These are phyloP conservation scores for Berghia stephanieae DNA, from an alignment of 1,140 invertebrate species.

Conservation along the genomic window DNA sequence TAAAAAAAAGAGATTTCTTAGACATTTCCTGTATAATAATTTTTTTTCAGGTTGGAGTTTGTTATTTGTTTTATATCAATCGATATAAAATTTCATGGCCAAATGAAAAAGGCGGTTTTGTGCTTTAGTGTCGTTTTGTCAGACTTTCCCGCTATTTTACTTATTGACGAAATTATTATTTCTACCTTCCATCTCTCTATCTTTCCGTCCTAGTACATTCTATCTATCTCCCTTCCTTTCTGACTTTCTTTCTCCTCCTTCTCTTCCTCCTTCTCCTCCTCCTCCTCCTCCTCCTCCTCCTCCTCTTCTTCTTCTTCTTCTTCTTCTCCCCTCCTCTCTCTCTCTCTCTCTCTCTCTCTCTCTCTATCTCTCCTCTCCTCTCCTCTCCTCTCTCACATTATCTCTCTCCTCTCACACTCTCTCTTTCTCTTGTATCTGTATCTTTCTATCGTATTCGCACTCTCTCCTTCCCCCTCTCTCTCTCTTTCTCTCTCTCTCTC, in stretches of 20 bases:
- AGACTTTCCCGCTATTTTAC: neutral
- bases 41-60: too few relatives aligned
- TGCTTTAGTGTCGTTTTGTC: neutral
- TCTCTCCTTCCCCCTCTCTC: neutral
- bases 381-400: neutral
- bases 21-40: too few relatives aligned
- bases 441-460: neutral
- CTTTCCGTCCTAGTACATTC: neutral
- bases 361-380: neutral
- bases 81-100: too few relatives aligned
- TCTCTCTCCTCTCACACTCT: neutral
- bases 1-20: too few relatives aligned
- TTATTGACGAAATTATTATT: neutral
- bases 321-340: neutral
- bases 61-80: too few relatives aligned
- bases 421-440: neutral
- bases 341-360: neutral
- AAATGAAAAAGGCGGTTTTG: too few relatives aligned
- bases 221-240: conserved; percentile 11
- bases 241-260: neutral
- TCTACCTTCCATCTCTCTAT: neutral
- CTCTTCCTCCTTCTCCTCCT: neutral
- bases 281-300: neutral
- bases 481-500: neutral
- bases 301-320: neutral